Base-by-base conservation (phyloP, 1,140 invertebrate species). In the Lepidurus packardi region DNA sequence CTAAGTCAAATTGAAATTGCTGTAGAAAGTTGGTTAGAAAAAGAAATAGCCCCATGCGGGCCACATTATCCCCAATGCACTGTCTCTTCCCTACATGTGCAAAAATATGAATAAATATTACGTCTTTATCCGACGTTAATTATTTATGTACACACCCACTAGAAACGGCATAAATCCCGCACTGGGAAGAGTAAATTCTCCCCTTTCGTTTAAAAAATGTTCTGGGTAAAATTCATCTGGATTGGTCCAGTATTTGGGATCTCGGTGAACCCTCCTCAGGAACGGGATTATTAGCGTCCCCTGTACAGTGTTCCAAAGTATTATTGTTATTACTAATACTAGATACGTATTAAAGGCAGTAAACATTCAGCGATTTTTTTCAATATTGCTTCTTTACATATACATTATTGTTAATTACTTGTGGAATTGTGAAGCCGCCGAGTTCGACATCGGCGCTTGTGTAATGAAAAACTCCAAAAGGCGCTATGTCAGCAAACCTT, bases 151-250 rank as follows among this genome's bases (percentile, higher is more conserved):
- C 13, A 0, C 25, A 75, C 74, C 74, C 13, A 42, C 42, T 13
- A 47, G 44, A 45, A 77, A 77, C 16, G 75, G 75, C 10, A 77
- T 34, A 44, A 43, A 77, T 77, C 75, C 75, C 24, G 16, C 43
- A 10, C 25, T 8, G 34, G 43, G 43, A 25, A 34, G 4, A n/a
- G 43, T 21, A n/a, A 77, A n/a, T 6, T 77, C 44, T 7, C 24
- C 24, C 0, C 1, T 13, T 21, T 43, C n/a, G 43, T 77, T 43
- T 21, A 77, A 47, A 45, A 77, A 77, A 77, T 77, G 75, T n/a
- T 45, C 75, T 11, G 75, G 75, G 44, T 77, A 44, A n/a, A 77
- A 77, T 5, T 77, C 75, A 25, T 41, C 10, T 10, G 75, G 75
- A 47, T 77, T 77, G 10, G 43, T 21, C 75, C 75, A 77, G 24